A percentile compares a stretch with the other conserved stretches of the same genome.
phyloP scores from a whole-genome alignment of 2,888 invertebrate genomes.

The Dicyrtomina minuta region DNA sequence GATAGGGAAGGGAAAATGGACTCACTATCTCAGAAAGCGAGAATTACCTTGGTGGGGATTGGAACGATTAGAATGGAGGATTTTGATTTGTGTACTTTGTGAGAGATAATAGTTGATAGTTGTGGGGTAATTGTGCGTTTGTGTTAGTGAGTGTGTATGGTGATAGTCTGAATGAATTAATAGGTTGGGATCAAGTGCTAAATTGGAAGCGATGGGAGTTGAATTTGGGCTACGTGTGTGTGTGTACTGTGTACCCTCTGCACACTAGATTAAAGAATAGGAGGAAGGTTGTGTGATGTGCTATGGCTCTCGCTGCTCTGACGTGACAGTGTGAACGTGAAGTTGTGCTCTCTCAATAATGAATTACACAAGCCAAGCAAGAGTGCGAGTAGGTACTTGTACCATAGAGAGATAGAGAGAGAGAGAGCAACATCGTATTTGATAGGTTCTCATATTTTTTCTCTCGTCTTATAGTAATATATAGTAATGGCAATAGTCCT shows the following conservation, averaged over 20 bases:
- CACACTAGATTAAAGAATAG: no score
- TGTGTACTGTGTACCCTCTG: constrained; percentile 4
- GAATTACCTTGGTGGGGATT: no score
- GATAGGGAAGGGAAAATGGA: no score
- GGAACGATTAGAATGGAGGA: no score
- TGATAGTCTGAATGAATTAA: constrained; percentile 25
- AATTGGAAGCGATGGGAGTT: constrained; percentile 6
- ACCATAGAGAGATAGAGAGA: no score
- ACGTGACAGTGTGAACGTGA: neutral
- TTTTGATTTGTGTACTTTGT: neutral
- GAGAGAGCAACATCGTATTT: neutral
- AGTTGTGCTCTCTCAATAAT: neutral
- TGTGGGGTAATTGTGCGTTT: constrained; percentile 7
- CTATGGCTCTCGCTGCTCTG: no score
- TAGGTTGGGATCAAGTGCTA: constrained; percentile 24
- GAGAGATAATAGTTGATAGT: neutral
- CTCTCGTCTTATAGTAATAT: constrained; percentile 1
- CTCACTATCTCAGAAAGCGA: no score
- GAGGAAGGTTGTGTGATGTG: no score
- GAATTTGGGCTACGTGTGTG: neutral
- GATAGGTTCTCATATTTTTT: constrained; percentile 15
- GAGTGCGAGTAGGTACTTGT: neutral
- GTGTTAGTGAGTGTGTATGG: no score
- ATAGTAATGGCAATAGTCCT: constrained; percentile 20
- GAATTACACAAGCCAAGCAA: constrained; percentile 6